Evolutionary conservation across 1,140 invertebrate genomes (phyloP), one percentile per base, ranked within the genome.

Genomic region (Cyphomyrmex costatus): DNA sequence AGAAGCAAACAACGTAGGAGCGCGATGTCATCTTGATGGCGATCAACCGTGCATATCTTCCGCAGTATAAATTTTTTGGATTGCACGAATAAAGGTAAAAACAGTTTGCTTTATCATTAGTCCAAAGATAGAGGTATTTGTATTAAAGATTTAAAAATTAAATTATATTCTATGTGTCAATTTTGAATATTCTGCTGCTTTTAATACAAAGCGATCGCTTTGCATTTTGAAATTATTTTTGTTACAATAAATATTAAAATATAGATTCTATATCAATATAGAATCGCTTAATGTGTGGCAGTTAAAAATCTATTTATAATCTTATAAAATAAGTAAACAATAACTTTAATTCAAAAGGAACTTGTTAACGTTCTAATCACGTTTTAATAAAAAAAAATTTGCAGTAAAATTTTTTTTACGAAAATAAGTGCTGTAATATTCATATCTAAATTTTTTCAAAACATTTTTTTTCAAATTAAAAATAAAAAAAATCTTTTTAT

Each of bases 11-110:
- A 83, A 74, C 68, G 79, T 83, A 74, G 42, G 14, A 83, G 68
- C 79, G 79, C 68, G 66, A 51, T 58, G 56, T 73, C 42, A 24
- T 46, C 65, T 6, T 46, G 65, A 80, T 58, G 21, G 65, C 65
- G 65, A 51, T 51, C 5, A 99, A 99, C 60, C 7, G 1, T 86
- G 74, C 3, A 7, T 83, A 61, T 85, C 8, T 89, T 66, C 12
- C 61, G 87, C 53, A 51, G 65, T 36, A 68, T 86, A 42, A 30
- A 56, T 30, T 82, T 60, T 53, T 46, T 21, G 21, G 8, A 8
- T 53, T 16, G 24, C 16, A 24, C 24, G 68, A 60, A 49, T 60
- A 74, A 49, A 73, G 30, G 24, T 27, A 3, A 60, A n/a, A 14
- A 24, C 27, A 10, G 3, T 30, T 7, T 14, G 8, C 46, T 5